These are phyloP conservation scores for Criorhina ranunculi DNA, from an alignment of 2,888 invertebrate genomes.

Conservation along the genomic window DNA sequence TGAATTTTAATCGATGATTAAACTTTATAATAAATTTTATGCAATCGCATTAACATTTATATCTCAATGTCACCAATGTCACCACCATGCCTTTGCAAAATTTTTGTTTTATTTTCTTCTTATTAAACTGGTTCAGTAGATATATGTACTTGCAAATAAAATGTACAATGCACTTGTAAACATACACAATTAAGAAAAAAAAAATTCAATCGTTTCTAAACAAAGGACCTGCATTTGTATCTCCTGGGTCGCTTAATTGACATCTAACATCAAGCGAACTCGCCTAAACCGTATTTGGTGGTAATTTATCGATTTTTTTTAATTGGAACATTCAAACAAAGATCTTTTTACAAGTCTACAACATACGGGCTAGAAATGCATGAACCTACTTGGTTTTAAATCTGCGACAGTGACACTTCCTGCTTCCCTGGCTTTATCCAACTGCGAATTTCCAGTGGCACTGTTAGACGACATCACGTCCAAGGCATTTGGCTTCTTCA, in stretches of 20 bases:
- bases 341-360: too few relatives aligned
- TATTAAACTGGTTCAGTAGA: conserved; percentile 53
- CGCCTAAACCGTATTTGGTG: conserved; percentile 56
- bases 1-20: conserved; percentile 28
- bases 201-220: conserved; percentile 24
- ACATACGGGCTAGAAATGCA: neutral
- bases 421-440: conserved; percentile 69
- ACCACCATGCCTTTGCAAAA: conserved; percentile 48
- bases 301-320: conserved; percentile 55
- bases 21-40: conserved; percentile 37
- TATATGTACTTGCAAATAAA: conserved; percentile 20
- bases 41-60: conserved; percentile 53
- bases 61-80: conserved; percentile 55
- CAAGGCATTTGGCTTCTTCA: conserved; percentile 57
- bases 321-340: conserved; percentile 58
- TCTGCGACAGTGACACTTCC: conserved; percentile 41
- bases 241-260: conserved; percentile 40
- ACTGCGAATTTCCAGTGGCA: conserved; percentile 41
- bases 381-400: conserved; percentile 69
- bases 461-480: conserved; percentile 40
- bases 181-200: conserved; percentile 18
- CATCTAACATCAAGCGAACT: conserved; percentile 24
- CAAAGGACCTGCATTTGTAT: conserved; percentile 35
- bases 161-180: too few relatives aligned
- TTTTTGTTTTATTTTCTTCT: conserved; percentile 41